Base-by-base conservation (phyloP, 2,888 invertebrate species). In the Halocaridina rubra region DNA sequence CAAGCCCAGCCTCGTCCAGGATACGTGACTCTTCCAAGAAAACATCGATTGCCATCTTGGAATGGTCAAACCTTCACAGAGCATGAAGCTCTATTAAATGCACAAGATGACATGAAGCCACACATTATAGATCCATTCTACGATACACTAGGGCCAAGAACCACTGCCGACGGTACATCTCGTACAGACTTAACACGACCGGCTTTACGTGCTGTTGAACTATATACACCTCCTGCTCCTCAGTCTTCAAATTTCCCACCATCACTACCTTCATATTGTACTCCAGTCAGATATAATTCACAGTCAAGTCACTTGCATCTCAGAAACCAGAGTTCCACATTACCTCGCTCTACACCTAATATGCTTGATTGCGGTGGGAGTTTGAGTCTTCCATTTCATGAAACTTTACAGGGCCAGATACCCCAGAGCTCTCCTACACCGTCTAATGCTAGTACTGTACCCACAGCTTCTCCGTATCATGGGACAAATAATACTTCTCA, bases 131-230 rank as follows among this genome's bases (percentile, higher is more conserved):
- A 89, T 90, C 96, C 96, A 0, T 94, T 95, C 87, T 96, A 97
- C 91, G 97, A 97, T 92, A 96, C 96, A 91, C 96, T 96, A 95
- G 96, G 96, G 7, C 95, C 96, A 78, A 93, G 96, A 88, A 95
- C 96, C 77, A 97, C 96, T 10, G 96, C 96, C 46, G 95, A 96
- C 88, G 97, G 97, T 72, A 89, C 89, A 2, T 96, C 96, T 10
- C 96, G 95, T 30, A 94, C 96, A 90, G 96, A 96, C 32, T 92
- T 97, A 88, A 95, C 96, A 90, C 95, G 95, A 91, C 81, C 87
- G 3, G 78, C 79, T 27, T 72, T 86, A 19, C 85, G 84, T n/a
- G 78, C 80, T n/a, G 69, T 53, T 1, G 84, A 80, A n/a, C 80
- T 80, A 16, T 85, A 77, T 59, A 79, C 80, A n/a, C 84, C 81